Percentiles rank a stretch among this genome's conserved stretches.
Conservation (phyloP, 1,140 invertebrate genomes). For the Coelopa frigida region DNA sequence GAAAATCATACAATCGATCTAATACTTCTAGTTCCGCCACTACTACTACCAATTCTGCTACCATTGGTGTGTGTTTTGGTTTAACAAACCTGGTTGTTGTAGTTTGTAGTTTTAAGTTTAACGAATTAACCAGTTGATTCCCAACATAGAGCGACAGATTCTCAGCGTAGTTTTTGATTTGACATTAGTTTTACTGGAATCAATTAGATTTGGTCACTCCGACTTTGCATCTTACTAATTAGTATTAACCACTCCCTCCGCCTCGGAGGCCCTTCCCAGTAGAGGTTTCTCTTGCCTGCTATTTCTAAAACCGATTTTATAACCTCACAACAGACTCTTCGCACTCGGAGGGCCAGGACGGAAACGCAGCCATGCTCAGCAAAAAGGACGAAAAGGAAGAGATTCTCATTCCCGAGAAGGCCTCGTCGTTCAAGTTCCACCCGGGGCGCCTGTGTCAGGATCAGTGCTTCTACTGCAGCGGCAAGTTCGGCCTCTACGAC, state of each 20-base stretch:
- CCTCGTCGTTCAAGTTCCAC: constrained; percentile 77
- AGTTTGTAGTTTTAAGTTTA: neutral
- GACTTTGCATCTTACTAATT: too few species aligned
- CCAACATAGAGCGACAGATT: neutral
- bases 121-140: neutral
- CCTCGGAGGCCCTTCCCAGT: too few species aligned
- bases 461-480: constrained; percentile 76
- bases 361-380: constrained; percentile 44
- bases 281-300: constrained; percentile 4
- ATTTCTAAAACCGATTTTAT: neutral
- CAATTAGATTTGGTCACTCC: neutral
- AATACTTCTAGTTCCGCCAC: constrained; percentile 29
- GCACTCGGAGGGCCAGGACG: constrained; percentile 29
- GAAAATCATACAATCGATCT: constrained; percentile 40
- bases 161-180: too few species aligned
- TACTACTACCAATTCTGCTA: constrained; percentile 13
- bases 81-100: neutral
- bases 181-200: neutral
- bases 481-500: constrained; percentile 75
- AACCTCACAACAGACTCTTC: constrained; percentile 29
- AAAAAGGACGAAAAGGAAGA: constrained; percentile 57
- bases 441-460: constrained; percentile 69
- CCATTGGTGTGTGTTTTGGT: constrained; percentile 24
- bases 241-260: too few species aligned
- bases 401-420: constrained; percentile 77